Evolutionary conservation across 2,888 invertebrate species (phyloP).

Genomic region (Hypomecis atomaria): DNA sequence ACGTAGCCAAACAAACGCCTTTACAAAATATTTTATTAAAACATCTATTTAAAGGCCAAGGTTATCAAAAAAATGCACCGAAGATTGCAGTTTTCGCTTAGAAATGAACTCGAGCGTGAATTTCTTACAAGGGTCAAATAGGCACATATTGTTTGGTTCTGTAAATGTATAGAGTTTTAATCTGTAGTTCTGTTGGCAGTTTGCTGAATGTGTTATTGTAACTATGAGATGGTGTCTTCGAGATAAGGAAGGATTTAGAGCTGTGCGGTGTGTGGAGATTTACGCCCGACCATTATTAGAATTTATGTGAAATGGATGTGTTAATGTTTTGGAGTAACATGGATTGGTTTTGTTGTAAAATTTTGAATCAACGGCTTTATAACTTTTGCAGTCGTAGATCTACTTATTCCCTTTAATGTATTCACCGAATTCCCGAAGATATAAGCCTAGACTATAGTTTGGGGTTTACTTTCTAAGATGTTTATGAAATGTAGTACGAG

Average conservation of each 20-base stretch:
- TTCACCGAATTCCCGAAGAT: no score
- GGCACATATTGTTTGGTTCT: conserved; percentile 38
- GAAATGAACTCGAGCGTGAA: conserved; percentile 48
- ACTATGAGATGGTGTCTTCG: conserved; percentile 45
- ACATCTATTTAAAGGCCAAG: conserved; percentile 32
- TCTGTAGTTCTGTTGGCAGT: conserved; percentile 40
- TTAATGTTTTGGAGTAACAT: conserved; percentile 4
- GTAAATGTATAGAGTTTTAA: not conserved
- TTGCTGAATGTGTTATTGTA: conserved; percentile 39
- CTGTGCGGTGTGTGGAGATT: conserved; percentile 38
- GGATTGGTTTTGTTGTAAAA: not conserved
- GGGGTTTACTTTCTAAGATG: no score
- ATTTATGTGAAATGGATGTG: conserved; percentile 37
- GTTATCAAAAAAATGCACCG: conserved; percentile 28
- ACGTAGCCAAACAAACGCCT: conserved; percentile 24
- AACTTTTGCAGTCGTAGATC: no score
- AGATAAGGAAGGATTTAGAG: conserved; percentile 49
- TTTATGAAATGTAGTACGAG: no score
- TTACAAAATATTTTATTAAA: conserved; percentile 39
- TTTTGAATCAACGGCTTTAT: not conserved
- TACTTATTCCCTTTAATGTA: no score
- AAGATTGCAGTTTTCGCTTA: conserved; percentile 28
- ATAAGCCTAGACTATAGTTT: no score
- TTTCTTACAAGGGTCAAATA: conserved; percentile 44
- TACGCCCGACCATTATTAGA: conserved; percentile 34